Conservation (phyloP, 2,797 vertebrate genomes). For the Gymnopithys bicolor region DNA sequence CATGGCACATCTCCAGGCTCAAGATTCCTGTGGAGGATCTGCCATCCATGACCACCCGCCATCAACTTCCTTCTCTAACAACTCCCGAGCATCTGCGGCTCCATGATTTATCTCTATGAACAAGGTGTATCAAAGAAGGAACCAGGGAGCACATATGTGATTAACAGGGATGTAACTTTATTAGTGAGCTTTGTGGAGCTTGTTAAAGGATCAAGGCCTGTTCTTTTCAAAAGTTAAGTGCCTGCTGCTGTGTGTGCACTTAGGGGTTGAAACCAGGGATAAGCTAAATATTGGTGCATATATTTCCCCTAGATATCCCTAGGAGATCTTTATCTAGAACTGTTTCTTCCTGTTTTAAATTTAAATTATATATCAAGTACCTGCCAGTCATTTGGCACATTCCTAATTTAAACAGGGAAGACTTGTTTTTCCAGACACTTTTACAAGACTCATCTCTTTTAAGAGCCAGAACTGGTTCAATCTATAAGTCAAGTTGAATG, state of each 20-base stretch:
- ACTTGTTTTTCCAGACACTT: constrained; percentile 75
- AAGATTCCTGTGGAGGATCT: background rate
- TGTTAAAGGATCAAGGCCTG: constrained; percentile 38
- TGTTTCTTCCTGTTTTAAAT: constrained; percentile 71
- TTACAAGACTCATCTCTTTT: constrained; percentile 66
- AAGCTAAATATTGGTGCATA: constrained; percentile 66
- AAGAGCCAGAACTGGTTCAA: constrained; percentile 71
- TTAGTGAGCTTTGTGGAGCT: constrained; percentile 15
- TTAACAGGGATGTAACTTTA: constrained; percentile 17
- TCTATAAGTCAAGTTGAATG: constrained; percentile 40
- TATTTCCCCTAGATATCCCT: constrained; percentile 60
- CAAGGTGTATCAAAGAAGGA: background rate
- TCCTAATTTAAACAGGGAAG: constrained; percentile 71
- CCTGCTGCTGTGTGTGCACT: constrained; percentile 27
- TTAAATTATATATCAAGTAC: constrained; percentile 71
- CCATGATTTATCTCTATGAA: background rate
- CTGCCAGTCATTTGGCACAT: constrained; percentile 68
- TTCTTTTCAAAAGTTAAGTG: constrained; percentile 39
- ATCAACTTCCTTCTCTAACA: background rate
- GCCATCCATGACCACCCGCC: background rate
- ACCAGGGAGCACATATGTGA: background rate
- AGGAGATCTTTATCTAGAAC: constrained; percentile 64
- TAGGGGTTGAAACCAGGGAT: constrained; percentile 51
- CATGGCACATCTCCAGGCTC: background rate
- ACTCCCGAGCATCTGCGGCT: background rate